Base-by-base conservation (phyloP, 1,140 invertebrate genomes). In the Popillia japonica region DNA sequence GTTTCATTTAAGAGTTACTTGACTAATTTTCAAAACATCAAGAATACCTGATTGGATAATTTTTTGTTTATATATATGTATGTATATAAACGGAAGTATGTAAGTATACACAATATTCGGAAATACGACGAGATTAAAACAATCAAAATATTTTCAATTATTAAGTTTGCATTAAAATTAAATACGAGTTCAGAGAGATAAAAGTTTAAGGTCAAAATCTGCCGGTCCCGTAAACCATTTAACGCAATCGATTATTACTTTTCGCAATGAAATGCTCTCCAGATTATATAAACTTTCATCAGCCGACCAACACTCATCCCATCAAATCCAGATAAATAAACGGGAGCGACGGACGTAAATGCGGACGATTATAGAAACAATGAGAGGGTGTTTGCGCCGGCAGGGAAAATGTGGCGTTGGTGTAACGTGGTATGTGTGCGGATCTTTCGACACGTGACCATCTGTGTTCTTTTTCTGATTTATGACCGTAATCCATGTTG, bases 251-350 rank as follows among this genome's bases (percentile, higher is more conserved):
- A 68, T 68, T 34, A 34, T 68, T 68, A 68, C 61, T 68, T 68
- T 68, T 68, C 61, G 22, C 22, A 68, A 68, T 14, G 61, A 23
- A 23, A 68, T 68, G 61, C 17, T 23, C 61, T 23, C 22, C 61
- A 68, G 61, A 68, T 68, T 27, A 68, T 68, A 68, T 68, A 68
- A 68, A 68, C 61, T 68, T 68, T 68, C 61, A 68, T 68, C 61
- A 34, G 61, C 22, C 61, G 20, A 68, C 61, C 61, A 22, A 23
- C 22, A 68, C 61, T 68, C 61, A 34, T 68, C 61, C 61, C 61
- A 68, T 68, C 61, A 68, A 68, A 68, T 68, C 61, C 61, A 68
- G 61, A 68, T 68, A 68, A 68, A 68, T 68, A 68, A 68, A 68
- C 61, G 61, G 61, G 27, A 68, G 22, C 61, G 61, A 27, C 61